Percentiles rank a stretch among this genome's conserved stretches.
Conservation (phyloP, 1,140 invertebrate genomes). For the Trinorchestia longiramus region DNA sequence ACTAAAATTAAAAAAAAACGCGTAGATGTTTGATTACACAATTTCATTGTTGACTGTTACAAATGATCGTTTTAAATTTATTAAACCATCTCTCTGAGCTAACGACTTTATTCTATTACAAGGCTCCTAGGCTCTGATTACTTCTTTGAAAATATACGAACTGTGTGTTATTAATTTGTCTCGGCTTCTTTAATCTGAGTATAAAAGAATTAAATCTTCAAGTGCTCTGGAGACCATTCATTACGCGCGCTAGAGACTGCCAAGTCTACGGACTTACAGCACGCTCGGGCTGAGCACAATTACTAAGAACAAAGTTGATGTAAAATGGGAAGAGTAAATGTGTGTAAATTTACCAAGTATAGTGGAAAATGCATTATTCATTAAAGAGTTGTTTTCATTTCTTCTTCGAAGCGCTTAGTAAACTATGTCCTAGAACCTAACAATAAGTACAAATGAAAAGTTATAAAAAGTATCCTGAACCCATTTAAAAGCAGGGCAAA, state of each 20-base stretch:
- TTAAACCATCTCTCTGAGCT: background rate
- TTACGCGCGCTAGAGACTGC: background rate
- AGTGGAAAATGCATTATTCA: background rate
- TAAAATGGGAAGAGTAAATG: background rate
- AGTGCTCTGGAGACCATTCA: background rate
- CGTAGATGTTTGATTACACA: too few relatives aligned
- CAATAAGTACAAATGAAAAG: too few relatives aligned
- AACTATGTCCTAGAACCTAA: background rate
- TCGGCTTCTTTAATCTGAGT: background rate
- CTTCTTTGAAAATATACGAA: background rate
- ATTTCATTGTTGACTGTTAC: too few relatives aligned
- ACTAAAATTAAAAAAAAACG: too few relatives aligned
- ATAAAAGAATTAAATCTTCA: background rate
- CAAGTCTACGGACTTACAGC: background rate
- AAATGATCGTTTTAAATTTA: too few relatives aligned
- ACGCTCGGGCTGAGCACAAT: background rate
- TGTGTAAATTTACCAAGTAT: background rate
- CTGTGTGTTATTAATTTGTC: constrained; percentile 8
- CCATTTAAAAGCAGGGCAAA: too few relatives aligned
- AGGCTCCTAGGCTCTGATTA: background rate
- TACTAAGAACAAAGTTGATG: background rate
- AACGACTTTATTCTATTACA: background rate
- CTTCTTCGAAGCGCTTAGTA: background rate
- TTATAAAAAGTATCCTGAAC: too few relatives aligned
- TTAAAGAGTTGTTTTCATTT: background rate